A percentile compares a stretch with the other conserved stretches of the same genome.
Evolutionary conservation across 2,797 vertebrate species (phyloP).

Genomic region (Lutjanus campechanus): DNA sequence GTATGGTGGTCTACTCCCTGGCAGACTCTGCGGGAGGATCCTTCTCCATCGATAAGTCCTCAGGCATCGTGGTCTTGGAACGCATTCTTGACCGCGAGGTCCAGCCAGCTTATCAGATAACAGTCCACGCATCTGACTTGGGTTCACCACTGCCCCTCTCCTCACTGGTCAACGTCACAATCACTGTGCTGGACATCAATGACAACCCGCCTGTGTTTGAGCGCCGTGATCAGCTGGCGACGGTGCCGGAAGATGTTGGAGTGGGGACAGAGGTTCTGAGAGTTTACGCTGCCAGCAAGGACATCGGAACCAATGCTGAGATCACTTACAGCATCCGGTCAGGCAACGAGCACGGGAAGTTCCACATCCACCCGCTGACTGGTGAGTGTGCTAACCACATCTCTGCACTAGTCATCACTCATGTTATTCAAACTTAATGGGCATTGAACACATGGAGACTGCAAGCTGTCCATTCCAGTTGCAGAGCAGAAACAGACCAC

Average conservation of each 20-base stretch:
- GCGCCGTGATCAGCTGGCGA: slow-evolving; percentile 93
- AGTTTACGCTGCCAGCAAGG: slow-evolving; percentile 95
- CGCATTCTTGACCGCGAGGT: slow-evolving; percentile 92
- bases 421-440: neutral
- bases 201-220: slow-evolving; percentile 98
- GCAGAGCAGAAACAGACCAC: no score
- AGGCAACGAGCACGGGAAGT: slow-evolving; percentile 95
- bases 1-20: slow-evolving; percentile 92
- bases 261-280: slow-evolving; percentile 91
- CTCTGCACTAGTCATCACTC: neutral
- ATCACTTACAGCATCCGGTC: slow-evolving; percentile 95
- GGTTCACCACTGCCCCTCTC: slow-evolving; percentile 87
- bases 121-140: slow-evolving; percentile 90
- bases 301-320: slow-evolving; percentile 97
- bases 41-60: slow-evolving; percentile 93
- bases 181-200: slow-evolving; percentile 95
- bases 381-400: slow-evolving; percentile 81
- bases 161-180: slow-evolving; percentile 90
- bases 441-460: no score
- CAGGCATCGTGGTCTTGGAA: slow-evolving; percentile 93
- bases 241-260: slow-evolving; percentile 91
- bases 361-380: slow-evolving; percentile 91
- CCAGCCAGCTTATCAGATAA: slow-evolving; percentile 91
- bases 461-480: no score
- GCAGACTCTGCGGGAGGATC: slow-evolving; percentile 88